A percentile compares a stretch with the other conserved stretches of the same genome.
Conservation (phyloP, 2,797 vertebrate genomes). For the Danio jaintianensis region DNA sequence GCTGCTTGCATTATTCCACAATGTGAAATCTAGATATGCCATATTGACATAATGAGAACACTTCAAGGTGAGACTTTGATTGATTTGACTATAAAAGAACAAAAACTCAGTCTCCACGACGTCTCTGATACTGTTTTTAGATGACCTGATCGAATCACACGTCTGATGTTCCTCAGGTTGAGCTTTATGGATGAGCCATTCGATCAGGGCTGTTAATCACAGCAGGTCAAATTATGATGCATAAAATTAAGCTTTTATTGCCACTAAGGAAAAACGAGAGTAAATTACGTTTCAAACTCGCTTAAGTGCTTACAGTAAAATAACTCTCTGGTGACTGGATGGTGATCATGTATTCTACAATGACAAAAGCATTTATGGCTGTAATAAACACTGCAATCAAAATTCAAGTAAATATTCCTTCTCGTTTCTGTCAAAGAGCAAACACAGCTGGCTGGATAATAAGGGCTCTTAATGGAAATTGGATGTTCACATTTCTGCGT, state of each 20-base stretch:
- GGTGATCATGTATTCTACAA: conserved; percentile 16
- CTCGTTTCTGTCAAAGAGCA: not conserved
- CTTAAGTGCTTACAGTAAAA: conserved; percentile 24
- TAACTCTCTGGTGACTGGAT: conserved; percentile 18
- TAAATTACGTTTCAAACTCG: conserved; percentile 44
- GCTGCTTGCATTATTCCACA: not conserved
- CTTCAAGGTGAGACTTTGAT: conserved; percentile 29
- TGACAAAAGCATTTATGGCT: conserved; percentile 24
- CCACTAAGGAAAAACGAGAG: conserved; percentile 58
- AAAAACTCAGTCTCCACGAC: not conserved
- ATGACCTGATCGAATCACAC: conserved; percentile 53
- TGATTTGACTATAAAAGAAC: conserved; percentile 35
- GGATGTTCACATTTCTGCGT: not conserved
- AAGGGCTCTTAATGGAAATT: not conserved
- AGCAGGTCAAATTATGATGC: conserved; percentile 72
- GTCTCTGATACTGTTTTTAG: conserved; percentile 30
- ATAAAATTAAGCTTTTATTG: conserved; percentile 71
- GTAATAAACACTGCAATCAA: conserved; percentile 10
- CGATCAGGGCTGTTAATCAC: conserved; percentile 68
- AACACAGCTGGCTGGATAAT: conserved; percentile 5
- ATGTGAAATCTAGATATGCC: not conserved
- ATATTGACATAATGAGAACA: conserved; percentile 41
- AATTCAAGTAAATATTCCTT: conserved; percentile 24
- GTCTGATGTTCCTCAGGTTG: conserved; percentile 60
- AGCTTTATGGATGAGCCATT: conserved; percentile 69